Evolutionary conservation across 2,797 vertebrate species (phyloP), one percentile per base, ranked within the genome.

Genomic region (Notolabrus celidotus): DNA sequence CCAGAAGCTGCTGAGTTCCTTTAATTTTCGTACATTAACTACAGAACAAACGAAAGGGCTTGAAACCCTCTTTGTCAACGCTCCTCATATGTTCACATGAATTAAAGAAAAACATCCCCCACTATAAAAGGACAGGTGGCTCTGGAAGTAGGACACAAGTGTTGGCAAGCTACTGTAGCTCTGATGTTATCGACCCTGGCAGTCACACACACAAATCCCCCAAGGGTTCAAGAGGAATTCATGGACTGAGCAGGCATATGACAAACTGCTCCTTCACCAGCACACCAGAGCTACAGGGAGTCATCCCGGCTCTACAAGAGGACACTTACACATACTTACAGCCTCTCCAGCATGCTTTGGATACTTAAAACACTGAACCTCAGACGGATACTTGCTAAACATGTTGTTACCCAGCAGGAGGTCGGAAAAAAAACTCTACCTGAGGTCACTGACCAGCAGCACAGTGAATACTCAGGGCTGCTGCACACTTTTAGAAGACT

Each of bases 151-250:
- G 90, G 86, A 85, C 91, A 88, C 78, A 70, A 88, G 85, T 52
- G 74, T 71, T 89, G 89, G 83, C 71, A 41, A 67, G 79, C 78
- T 61, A 74, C 73, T 73, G 84, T 76, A 83, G 79, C 65, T 83
- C 38, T 90, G 88, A 92, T 86, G 84, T 84, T 86, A 92, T 90
- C 67, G 49, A 83, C 83, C 80, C 69, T 86, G 90, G 88, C 89
- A 91, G 79, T 67, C 72, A 87, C 74, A 79, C 72, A 79, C 62
- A 62, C 70, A 67, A n/a, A 31, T 51, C 71, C 65, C 78, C 87
- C 6, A 50, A 76, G 80, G 87, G 68, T 72, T 76, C 45, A 52
- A 50, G 56, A 80, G 74, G 76, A 67, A 83, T 85, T 87, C 75
- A 84, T 75, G 74, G 73, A 81, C 71, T 12, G 65, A 66, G 65